Evolutionary conservation across 1,140 invertebrate genomes (phyloP), one percentile per base, ranked within the genome.

Genomic region (Lepidurus packardi): DNA sequence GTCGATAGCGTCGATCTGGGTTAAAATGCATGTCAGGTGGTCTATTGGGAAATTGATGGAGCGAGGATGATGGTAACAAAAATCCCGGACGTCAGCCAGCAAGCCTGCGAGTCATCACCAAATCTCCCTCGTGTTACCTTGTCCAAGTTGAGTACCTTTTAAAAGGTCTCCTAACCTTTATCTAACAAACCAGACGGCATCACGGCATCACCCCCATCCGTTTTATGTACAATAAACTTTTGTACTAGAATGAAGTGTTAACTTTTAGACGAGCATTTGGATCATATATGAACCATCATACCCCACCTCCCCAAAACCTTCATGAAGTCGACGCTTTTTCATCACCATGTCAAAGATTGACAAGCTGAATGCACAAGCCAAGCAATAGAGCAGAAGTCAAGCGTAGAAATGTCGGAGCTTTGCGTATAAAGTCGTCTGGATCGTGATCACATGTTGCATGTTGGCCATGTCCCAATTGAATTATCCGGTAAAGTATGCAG

Each of bases 21-120:
- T 65, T 65, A 21, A 21, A 65, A 65, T 21, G 53, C 53, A 65
- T 65, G 53, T 65, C 53, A 65, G 53, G 53, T 65, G 53, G 53
- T 65, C 53, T 65, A 65, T 65, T 65, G 53, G 21, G 13, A 65
- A 65, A 65, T 65, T 65, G 53, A 65, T 65, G 53, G 53, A 65
- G 53, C 53, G 21, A 65, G 53, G 53, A 65, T 65, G 53, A 65
- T 65, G 53, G 53, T 21, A n/a, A 13, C 16, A 7, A 65, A 65
- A 65, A 65, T 65, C 53, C 10, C 13, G 13, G 53, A 65, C 53
- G 53, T 65, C 53, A 65, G 53, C 53, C 16, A 13, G 10, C 53
- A 65, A 21, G 53, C 16, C 21, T 21, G 53, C 53, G 21, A 65
- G 53, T 65, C 53, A 65, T 65, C 16, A 21, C 21, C 53, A 11